Base-by-base conservation (phyloP, 2,113 vertebrate genomes). In the Engystomops pustulosus region DNA sequence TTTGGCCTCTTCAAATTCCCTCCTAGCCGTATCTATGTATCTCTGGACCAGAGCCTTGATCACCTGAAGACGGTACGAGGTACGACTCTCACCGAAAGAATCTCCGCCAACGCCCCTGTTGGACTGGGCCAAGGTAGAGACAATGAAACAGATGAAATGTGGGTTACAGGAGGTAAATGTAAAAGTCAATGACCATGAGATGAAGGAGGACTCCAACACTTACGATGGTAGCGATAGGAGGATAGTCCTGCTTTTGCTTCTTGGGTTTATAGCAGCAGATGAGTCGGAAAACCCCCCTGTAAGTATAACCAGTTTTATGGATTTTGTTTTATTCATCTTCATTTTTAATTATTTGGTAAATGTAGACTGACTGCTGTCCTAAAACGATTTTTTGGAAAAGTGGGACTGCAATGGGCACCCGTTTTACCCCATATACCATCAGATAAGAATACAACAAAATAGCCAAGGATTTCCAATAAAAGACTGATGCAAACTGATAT, bases 1-100 rank as follows among this genome's bases (percentile, higher is more conserved):
- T 51, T 93, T 93, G 15, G 93, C 89, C 87, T 98, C 96, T 83
- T 96, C 94, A 1, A 96, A 97, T 89, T 97, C 95, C 5, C 94
- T 90, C 62, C 91, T 71, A 44, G 96, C 95, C 0, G 95, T 96
- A 72, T 97, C 96, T 2, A 96, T 96, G 88, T 96, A 97, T 18
- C 95, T 92, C 79, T 96, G 96, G 20, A 97, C 95, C 89, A 98
- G 88, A 23, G 95, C 95, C 58, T 91, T 89, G 80, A 95, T 95
- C 85, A 98, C 95, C 34, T 94, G 93, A 83, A 94, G 93, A 23
- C 91, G 91, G 83, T 96, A 97, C 17, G 95, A 90, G 5, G 89
- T 11, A 6, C 83, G 85, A n/a, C n/a, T 89, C 75, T 87, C 89
- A 25, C 45, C 84, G 2, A 47, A 36, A 6, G 30, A 68, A 3